Evolutionary conservation across 64 coral and sea anemone genomes (phyloP), one percentile per base, ranked within the genome.

Genomic region (Montipora capricornis): DNA sequence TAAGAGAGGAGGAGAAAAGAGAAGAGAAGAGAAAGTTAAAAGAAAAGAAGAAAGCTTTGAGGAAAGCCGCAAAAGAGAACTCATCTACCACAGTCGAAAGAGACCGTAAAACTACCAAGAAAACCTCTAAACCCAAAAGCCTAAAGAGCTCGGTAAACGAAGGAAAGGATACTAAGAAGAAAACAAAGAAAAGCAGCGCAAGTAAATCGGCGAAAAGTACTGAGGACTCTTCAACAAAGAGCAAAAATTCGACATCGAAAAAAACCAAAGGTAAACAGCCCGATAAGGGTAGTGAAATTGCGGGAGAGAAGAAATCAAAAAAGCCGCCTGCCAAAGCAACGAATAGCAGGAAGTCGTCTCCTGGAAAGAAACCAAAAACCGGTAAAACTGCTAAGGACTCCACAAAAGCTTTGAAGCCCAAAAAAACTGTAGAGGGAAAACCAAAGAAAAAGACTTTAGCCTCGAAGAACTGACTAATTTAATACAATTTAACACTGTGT

Each of bases 1-100:
- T 89, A 6, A 94, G 92, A 93, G 94, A 99, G n/a, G 95, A 94
- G 88, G 89, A 67, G 82, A 93, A 87, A 29, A 94, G 89, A 76
- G 92, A 78, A 1, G 91, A 88, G 22, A 98, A 96, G 19, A 29
- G 55, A 50, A 83, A 73, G 67, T 74, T 46, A 14, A 90, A 70
- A 64, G 87, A 87, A 46, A 84, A 94, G 48, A 94, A 87, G 61
- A 81, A 92, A 77, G 84, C 89, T 67, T 74, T 80, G 29, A 73
- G 79, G 57, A 87, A 88, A 81, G 79, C 68, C 19, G 91, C 48
- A 6, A 95, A 91, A 20, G 73, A 94, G 81, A 94, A 93, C 20
- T 49, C 60, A 14, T 80, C 80, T 6, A 50, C 74, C 3, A 87
- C 58, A 17, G 73, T 64, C 20, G 57, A 84, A 11, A 78, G 48